Evolutionary conservation across 2,797 vertebrate genomes (phyloP).

Genomic region (Hapalemur alaotrensis): DNA sequence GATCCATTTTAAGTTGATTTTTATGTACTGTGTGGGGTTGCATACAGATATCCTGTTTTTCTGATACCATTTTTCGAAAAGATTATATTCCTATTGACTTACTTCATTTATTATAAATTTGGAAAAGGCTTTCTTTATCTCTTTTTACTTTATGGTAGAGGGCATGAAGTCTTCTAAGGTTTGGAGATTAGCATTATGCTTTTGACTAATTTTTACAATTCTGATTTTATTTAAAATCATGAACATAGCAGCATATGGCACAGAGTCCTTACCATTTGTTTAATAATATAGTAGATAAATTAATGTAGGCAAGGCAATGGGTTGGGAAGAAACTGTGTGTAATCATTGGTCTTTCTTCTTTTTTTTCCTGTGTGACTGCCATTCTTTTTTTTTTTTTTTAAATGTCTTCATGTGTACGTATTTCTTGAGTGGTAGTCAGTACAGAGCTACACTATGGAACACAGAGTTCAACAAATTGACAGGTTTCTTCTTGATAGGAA

Average conservation of each 20-base stretch:
- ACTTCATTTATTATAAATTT: neutral
- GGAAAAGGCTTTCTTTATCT: neutral
- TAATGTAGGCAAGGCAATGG: neutral
- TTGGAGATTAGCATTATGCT: neutral
- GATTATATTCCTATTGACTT: neutral
- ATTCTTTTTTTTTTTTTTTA: neutral
- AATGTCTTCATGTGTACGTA: neutral
- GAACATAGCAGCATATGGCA: neutral
- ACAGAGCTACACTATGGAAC: neutral
- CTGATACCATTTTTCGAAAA: neutral
- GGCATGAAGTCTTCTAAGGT: neutral
- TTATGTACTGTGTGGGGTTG: neutral
- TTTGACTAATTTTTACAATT: neutral
- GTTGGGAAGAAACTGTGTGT: neutral
- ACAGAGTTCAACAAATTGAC: neutral
- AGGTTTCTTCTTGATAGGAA: neutral
- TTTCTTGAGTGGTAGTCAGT: neutral
- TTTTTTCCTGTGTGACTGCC: neutral
- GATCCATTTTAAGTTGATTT: slow-evolving; percentile 12
- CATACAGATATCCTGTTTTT: neutral
- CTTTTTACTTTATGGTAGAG: neutral
- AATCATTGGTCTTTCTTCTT: neutral
- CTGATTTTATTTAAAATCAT: neutral
- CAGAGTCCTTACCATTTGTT: neutral
- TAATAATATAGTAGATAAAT: neutral